phyloP scores from a whole-genome alignment of 2,113 vertebrate genomes.

The Xenopus borealis region DNA sequence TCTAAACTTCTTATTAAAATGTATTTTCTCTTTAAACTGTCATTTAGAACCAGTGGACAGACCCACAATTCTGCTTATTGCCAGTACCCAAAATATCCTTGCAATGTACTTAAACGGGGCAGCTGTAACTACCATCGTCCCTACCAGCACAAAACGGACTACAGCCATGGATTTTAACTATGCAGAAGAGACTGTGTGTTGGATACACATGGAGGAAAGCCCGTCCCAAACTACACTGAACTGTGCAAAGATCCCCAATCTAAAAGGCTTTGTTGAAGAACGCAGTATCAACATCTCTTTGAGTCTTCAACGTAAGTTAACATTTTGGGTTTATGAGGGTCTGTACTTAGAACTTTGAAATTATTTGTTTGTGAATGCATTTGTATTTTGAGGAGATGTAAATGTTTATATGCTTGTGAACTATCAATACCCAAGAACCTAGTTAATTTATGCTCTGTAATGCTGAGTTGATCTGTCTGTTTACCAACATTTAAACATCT shows the following conservation, averaged over 20 bases:
- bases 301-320: constrained; percentile 90
- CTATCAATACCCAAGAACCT: neutral
- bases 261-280: constrained; percentile 83
- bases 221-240: constrained; percentile 83
- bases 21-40: too few species aligned
- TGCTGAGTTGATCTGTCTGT: neutral
- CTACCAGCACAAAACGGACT: constrained; percentile 86
- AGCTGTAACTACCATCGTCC: constrained; percentile 75
- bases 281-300: constrained; percentile 89
- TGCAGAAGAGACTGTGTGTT: constrained; percentile 85
- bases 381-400: too few species aligned
- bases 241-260: constrained; percentile 86
- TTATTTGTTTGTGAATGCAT: too few species aligned
- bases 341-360: too few species aligned
- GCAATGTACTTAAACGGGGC: constrained; percentile 83
- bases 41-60: constrained; percentile 84
- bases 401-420: too few species aligned
- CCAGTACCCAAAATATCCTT: constrained; percentile 93
- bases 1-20: too few species aligned
- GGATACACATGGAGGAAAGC: constrained; percentile 88
- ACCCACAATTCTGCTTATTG: constrained; percentile 84
- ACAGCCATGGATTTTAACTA: constrained; percentile 97
- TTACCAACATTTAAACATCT: too few species aligned
- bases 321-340: neutral
- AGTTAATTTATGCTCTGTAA: neutral